Base-by-base conservation (phyloP, 2,797 vertebrate genomes). In the Triplophysa bombifrons region DNA sequence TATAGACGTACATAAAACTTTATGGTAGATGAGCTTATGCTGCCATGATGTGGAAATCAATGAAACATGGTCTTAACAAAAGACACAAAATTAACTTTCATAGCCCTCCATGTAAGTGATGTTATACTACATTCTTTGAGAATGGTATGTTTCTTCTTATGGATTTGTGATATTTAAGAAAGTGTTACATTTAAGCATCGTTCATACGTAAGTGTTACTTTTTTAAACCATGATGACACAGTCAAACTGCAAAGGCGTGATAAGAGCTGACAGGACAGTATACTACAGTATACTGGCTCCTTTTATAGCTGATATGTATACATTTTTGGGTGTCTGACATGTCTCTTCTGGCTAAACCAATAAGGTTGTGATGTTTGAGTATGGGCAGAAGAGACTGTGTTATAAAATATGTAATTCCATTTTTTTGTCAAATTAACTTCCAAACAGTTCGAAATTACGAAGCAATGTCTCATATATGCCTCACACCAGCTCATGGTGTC, bases 1-100 rank as follows among this genome's bases (percentile, higher is more conserved):
- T 83, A 85, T 81, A 51, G 66, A 78, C 72, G 17, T 30, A 61
- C 22, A 64, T 83, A 44, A 83, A 83, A 79, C 46, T 81, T 79
- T 69, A 83, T 81, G 65, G 38, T 53, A 58, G 56, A 75, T 81
- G 61, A 76, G 74, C 66, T 69, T 25, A 61, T 64, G 58, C 64
- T 66, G 60, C 50, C 38, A 66, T 72, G 58, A 66, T 61, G 70
- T 70, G 58, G 20, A 34, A n/a, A 77, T 58, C n/a, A 72, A 41
- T 61, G 38, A 70, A 60, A 82, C 20, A 1, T 12, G n/a, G 48
- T 63, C 30, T 72, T 41, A 51, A 50, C 64, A 64, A 63, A 82
- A 71, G 48, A 2, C 16, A 3, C 19, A 61, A n/a, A 25, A 41
- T 68, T 25, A 51, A 25, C 46, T 50, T 22, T 4, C 19, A 38